Evolutionary conservation across 2,888 invertebrate genomes (phyloP), one percentile per base, ranked within the genome.

Genomic region (Cheiracanthium punctorium): DNA sequence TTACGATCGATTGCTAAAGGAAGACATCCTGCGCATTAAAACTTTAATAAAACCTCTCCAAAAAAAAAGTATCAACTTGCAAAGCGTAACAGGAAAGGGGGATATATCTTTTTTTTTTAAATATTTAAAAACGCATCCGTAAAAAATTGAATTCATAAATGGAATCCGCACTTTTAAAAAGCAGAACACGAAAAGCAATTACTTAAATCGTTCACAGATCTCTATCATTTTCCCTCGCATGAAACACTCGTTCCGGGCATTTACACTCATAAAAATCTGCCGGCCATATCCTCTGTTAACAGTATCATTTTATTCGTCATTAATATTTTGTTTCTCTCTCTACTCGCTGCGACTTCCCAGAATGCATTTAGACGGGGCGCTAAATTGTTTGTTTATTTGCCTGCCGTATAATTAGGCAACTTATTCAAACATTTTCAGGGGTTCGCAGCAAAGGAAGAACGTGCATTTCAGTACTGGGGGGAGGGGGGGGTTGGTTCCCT

Each of bases 401-500:
- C 24, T 70, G 37, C 58, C 58, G 73, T 64, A 70, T 85, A 85
- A 85, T 85, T 85, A 85, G 84, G 58, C 69, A 85, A 85, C 84
- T 79, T 85, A 85, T 85, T 85, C 84, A 85, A 85, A 85, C 84
- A 85, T 65, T 84, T 84, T 84, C 72, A n/a, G n/a, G 52, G 52
- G 77, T 84, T 84, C 64, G n/a, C 28, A 71, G n/a, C 64, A 76
- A 67, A 64, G 69, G 33, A 65, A 72, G 73, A 73, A 73, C 84
- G 77, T 77, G 77, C 84, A 79, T 79, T 85, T 85, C 79, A 85
- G n/a, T n/a, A n/a, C n/a, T n/a, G n/a, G n/a, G n/a, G n/a, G n/a
- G n/a, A n/a, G n/a, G n/a, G n/a, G n/a, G n/a, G n/a, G n/a, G n/a
- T n/a, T n/a, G n/a, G n/a, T n/a, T n/a, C n/a, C n/a, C n/a, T n/a